Evolutionary conservation across 2,113 vertebrate species (phyloP).

Genomic region (Phrynocephalus versicolor): DNA sequence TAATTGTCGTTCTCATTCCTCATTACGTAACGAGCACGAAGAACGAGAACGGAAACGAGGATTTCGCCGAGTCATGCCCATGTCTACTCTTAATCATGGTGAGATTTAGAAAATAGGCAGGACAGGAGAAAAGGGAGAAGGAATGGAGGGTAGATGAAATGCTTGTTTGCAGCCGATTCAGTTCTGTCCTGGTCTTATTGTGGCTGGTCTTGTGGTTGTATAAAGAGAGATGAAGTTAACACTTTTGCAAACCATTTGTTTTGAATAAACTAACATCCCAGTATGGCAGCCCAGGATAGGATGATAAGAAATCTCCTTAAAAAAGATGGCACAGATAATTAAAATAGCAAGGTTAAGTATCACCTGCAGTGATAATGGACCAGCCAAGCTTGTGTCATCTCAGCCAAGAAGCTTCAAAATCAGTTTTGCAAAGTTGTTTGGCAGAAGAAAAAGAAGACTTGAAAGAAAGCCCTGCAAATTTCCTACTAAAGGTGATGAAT

Average conservation of each 20-base stretch:
- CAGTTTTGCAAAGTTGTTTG: slow-evolving; percentile 10
- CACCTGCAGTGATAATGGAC: slow-evolving; percentile 20
- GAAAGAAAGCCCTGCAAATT: slow-evolving; percentile 14
- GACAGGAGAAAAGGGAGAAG: too few species aligned
- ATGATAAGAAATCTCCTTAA: background rate
- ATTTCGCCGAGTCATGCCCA: too few species aligned
- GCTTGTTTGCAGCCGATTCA: too few species aligned
- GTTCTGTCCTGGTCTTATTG: background rate
- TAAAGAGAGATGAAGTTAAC: background rate
- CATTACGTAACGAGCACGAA: too few species aligned
- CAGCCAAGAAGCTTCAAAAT: slow-evolving; percentile 21
- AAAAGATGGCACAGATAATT: slow-evolving; percentile 33
- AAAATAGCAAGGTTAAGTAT: slow-evolving; percentile 19
- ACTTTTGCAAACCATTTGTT: slow-evolving; percentile 8
- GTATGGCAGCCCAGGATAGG: slow-evolving; percentile 5
- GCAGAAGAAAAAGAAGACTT: slow-evolving; percentile 19
- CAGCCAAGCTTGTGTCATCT: background rate
- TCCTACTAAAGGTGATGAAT: slow-evolving; percentile 9
- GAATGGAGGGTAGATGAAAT: too few species aligned
- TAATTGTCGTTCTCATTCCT: too few species aligned
- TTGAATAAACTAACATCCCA: background rate
- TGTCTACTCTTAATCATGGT: too few species aligned
- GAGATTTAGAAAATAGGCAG: too few species aligned
- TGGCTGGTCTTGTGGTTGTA: background rate
- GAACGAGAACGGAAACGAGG: too few species aligned